Evolutionary conservation across 2,113 vertebrate genomes (phyloP).

Genomic region (Gobio gobio): DNA sequence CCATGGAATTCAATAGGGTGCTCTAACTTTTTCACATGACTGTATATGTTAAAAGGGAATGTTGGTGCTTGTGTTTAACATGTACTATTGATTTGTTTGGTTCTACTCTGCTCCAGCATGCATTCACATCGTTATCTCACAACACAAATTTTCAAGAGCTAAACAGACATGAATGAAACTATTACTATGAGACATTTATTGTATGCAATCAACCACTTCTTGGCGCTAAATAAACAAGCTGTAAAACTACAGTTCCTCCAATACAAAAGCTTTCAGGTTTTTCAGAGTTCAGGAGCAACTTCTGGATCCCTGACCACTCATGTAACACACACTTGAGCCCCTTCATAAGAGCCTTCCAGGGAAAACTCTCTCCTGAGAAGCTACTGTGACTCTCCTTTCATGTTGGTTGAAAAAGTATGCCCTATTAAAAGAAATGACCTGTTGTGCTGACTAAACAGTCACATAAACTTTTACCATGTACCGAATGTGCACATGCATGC

Average conservation of each 20-base stretch:
- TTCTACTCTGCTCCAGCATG: neutral
- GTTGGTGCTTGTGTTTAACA: neutral
- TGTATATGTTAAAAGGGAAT: neutral
- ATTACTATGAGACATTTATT: neutral
- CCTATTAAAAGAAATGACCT: slow-evolving; percentile 19
- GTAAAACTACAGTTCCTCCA: neutral
- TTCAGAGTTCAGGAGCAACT: neutral
- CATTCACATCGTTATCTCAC: neutral
- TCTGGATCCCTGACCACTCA: slow-evolving; percentile 14
- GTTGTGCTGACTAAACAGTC: neutral
- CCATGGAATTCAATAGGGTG: no score
- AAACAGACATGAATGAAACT: neutral
- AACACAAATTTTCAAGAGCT: neutral
- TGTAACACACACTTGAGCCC: slow-evolving; percentile 16
- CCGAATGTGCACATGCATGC: neutral
- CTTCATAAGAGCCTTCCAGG: slow-evolving; percentile 9
- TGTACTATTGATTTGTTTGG: neutral
- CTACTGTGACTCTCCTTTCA: neutral
- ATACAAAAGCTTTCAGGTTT: no score
- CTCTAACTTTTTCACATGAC: no score
- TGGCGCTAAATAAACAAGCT: neutral
- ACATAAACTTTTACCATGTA: slow-evolving; percentile 14
- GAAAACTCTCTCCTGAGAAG: slow-evolving; percentile 34
- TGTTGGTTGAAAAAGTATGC: slow-evolving; percentile 2
- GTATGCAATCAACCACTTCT: neutral